Percentiles rank a stretch among this genome's conserved stretches.
These are phyloP conservation scores for Pseudeuparius sepicola DNA, from an alignment of 2,888 invertebrate species.

Conservation along the genomic window DNA sequence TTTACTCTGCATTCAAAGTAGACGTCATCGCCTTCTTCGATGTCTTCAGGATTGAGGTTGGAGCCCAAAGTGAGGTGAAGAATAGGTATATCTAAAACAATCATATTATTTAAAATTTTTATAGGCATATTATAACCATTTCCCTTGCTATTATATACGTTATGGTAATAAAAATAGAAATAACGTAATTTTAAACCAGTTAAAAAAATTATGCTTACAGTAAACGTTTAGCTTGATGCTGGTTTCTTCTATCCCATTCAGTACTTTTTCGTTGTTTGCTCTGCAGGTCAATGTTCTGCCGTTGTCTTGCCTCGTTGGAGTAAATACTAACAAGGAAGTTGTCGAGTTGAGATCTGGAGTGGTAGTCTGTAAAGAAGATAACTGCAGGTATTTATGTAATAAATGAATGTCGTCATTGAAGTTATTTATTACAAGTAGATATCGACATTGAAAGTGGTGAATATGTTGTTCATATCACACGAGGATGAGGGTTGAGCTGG, in stretches of 20 bases:
- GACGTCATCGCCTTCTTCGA: constrained; percentile 71
- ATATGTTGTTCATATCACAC: too few species aligned
- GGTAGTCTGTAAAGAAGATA: constrained; percentile 51
- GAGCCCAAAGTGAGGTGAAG: constrained; percentile 60
- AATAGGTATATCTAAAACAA: constrained; percentile 59
- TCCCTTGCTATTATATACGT: too few species aligned
- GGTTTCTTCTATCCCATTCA: constrained; percentile 64
- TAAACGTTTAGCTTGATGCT: constrained; percentile 75
- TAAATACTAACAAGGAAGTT: constrained; percentile 63
- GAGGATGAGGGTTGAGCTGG: too few species aligned
- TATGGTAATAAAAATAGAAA: too few species aligned
- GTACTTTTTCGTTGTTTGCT: constrained; percentile 66
- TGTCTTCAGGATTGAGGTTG: constrained; percentile 67
- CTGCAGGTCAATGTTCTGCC: constrained; percentile 70
- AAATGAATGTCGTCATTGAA: too few species aligned
- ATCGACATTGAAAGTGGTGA: too few species aligned
- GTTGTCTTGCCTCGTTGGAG: constrained; percentile 68
- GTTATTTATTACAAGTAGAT: too few species aligned
- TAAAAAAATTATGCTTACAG: constrained; percentile 54
- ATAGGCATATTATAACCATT: too few species aligned
- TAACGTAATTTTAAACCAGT: not conserved
- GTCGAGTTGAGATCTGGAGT: constrained; percentile 76
- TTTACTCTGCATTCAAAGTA: constrained; percentile 72
- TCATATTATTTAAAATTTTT: too few species aligned
- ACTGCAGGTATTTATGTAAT: too few species aligned